Conservation (phyloP, 2,888 invertebrate genomes). For the Diarsia brunnea region DNA sequence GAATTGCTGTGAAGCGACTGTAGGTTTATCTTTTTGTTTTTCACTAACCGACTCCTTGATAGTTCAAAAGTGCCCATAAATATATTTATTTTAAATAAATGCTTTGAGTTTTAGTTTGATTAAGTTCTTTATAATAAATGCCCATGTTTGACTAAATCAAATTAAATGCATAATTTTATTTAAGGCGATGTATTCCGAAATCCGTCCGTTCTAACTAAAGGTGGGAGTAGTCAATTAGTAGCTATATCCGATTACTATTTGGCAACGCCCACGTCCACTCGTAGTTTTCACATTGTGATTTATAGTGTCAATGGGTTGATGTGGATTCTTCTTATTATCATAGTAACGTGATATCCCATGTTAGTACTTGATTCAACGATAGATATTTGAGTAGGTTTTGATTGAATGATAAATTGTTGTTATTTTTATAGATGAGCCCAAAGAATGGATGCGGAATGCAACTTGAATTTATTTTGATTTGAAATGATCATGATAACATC, state of each 20-base stretch:
- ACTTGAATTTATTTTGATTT: not conserved
- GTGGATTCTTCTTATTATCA: constrained; percentile 26
- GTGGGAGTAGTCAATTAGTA: constrained; percentile 63
- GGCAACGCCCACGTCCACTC: constrained; percentile 46
- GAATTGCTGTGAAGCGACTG: no score
- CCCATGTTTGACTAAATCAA: not conserved
- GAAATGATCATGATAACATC: not conserved
- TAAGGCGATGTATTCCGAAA: not conserved
- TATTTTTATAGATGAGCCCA: not conserved
- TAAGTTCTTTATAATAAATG: not conserved
- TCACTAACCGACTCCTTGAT: not conserved
- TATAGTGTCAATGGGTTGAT: constrained; percentile 40
- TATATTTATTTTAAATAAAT: no score
- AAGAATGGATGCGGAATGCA: not conserved
- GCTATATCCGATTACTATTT: constrained; percentile 45
- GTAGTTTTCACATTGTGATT: constrained; percentile 31
- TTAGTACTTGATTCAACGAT: constrained; percentile 3
- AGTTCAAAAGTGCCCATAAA: not conserved
- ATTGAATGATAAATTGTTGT: not conserved
- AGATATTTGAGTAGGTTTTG: not conserved
- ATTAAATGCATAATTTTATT: constrained; percentile 9
- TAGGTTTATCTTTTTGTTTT: no score
- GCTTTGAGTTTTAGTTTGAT: no score
- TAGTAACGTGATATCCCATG: constrained; percentile 11
- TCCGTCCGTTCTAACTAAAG: not conserved